phyloP scores from a whole-genome alignment of 23 tunicate genomes.

The Diplosoma virens region DNA sequence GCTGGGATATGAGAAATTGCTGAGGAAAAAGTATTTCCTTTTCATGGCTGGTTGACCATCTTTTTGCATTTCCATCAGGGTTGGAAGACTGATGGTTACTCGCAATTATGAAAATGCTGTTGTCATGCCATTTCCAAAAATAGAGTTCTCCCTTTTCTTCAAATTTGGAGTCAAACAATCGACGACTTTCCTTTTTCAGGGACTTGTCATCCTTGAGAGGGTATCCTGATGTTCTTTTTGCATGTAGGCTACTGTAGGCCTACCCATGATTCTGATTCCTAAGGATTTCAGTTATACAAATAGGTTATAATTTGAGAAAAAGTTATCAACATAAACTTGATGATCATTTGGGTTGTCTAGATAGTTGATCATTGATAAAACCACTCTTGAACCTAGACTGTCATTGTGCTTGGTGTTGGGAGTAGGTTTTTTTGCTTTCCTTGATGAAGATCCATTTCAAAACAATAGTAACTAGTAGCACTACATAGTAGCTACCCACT shows the following conservation, averaged over 20 bases:
- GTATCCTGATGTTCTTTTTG: neutral
- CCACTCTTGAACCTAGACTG: neutral
- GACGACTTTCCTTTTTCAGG: neutral
- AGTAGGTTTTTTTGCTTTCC: neutral
- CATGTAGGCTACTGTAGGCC: neutral
- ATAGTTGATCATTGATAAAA: too few relatives aligned
- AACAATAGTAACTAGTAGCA: neutral
- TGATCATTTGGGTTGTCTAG: too few relatives aligned
- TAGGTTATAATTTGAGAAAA: neutral
- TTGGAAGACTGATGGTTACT: neutral
- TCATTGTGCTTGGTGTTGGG: too few relatives aligned
- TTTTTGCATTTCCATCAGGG: neutral
- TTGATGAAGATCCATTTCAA: too few relatives aligned
- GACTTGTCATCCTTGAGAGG: neutral
- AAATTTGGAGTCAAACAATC: neutral
- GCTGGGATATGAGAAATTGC: neutral
- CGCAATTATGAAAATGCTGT: neutral
- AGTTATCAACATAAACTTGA: neutral
- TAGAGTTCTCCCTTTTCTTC: neutral
- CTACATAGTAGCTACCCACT: neutral
- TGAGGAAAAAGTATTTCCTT: neutral
- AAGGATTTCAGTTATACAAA: neutral
- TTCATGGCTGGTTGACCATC: neutral
- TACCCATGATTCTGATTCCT: neutral
- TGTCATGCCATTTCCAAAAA: neutral